Evolutionary conservation across 2,888 invertebrate species (phyloP).

Genomic region (Sericinus montela): DNA sequence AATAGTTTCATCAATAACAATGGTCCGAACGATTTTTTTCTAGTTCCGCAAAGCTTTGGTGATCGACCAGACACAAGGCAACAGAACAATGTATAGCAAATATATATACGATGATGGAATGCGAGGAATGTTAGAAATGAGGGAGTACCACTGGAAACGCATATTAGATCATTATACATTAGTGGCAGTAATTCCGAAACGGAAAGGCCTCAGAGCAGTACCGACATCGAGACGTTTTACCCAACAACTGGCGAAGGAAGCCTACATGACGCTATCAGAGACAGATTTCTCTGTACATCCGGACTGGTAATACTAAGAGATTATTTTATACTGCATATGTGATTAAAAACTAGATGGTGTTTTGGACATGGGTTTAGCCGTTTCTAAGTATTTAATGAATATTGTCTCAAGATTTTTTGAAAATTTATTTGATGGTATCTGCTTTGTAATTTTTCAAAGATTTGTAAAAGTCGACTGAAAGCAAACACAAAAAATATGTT

Average conservation of each 20-base stretch:
- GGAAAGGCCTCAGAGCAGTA: constrained; percentile 44
- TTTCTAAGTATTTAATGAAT: too few species aligned
- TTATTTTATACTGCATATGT: too few species aligned
- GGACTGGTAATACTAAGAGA: constrained; percentile 53
- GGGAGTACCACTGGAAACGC: constrained; percentile 62
- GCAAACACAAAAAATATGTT: too few species aligned
- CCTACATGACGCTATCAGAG: constrained; percentile 45
- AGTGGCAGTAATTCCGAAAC: constrained; percentile 53
- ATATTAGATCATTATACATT: constrained; percentile 63
- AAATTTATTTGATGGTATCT: too few species aligned
- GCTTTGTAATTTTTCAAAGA: too few species aligned
- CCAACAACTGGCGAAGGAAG: constrained; percentile 48
- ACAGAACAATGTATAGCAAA: constrained; percentile 48
- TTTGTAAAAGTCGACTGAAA: too few species aligned
- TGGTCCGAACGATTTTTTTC: constrained; percentile 21
- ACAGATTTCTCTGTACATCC: constrained; percentile 62
- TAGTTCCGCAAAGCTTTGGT: constrained; percentile 58
- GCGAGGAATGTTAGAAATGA: constrained; percentile 48
- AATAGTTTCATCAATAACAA: too few species aligned
- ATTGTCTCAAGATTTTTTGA: too few species aligned
- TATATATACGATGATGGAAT: constrained; percentile 57
- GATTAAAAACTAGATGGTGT: too few species aligned
- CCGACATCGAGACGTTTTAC: constrained; percentile 45
- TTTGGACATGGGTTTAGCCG: too few species aligned
- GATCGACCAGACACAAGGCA: constrained; percentile 46